phyloP scores from a whole-genome alignment of 2,113 vertebrate species.

The Megatriorchis doriae region DNA sequence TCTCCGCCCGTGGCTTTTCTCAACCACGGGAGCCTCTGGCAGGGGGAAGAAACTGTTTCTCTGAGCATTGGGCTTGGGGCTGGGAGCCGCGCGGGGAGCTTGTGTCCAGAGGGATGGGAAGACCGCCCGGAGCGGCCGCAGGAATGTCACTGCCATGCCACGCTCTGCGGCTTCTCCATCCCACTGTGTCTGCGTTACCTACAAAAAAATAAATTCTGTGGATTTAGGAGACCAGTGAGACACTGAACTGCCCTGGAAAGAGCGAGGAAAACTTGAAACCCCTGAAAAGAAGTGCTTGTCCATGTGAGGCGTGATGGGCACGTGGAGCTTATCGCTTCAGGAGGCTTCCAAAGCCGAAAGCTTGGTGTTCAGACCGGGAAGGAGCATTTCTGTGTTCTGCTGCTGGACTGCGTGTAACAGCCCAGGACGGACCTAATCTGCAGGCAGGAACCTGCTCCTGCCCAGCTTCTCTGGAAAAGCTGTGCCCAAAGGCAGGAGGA shows the following conservation, averaged over 20 bases:
- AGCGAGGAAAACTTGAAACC: background rate
- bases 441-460: background rate
- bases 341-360: background rate
- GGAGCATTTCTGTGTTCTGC: background rate
- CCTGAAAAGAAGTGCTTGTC: rapidly evolving
- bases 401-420: background rate
- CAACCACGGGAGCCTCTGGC: background rate
- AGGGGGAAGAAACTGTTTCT: background rate
- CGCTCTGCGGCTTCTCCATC: background rate
- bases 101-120: background rate
- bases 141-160: background rate
- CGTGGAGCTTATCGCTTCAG: background rate
- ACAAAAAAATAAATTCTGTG: background rate
- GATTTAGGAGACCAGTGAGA: background rate
- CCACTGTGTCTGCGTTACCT: background rate
- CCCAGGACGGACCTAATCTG: background rate
- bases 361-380: background rate
- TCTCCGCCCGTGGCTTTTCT: background rate
- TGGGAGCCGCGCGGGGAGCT: background rate
- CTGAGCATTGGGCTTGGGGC: rapidly evolving
- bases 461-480: background rate
- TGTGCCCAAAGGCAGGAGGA: background rate
- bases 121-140: background rate
- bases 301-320: rapidly evolving
- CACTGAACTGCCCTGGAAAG: background rate